phyloP scores from a whole-genome alignment of 2,888 invertebrate species.

The Mythimna impura region DNA sequence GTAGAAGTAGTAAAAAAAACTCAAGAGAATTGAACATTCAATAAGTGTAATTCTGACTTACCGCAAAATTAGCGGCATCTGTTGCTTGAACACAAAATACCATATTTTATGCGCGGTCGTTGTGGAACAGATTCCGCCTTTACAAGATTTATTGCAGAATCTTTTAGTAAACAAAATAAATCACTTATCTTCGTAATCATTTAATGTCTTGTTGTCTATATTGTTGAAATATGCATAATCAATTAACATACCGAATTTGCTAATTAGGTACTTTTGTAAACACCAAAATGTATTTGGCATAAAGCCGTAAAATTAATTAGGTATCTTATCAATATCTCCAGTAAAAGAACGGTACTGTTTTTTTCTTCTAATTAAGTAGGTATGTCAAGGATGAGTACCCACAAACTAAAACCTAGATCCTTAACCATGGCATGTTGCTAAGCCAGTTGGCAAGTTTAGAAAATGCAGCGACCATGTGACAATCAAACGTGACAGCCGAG shows the following conservation, averaged over 20 bases:
- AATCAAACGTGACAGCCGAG: slow-evolving; percentile 68
- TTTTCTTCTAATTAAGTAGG: slow-evolving; percentile 2
- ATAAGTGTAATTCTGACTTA: slow-evolving; percentile 38
- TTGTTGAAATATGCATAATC: slow-evolving; percentile 24
- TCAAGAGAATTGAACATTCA: slow-evolving; percentile 44
- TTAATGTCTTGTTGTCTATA: slow-evolving; percentile 8
- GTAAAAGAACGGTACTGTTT: not conserved
- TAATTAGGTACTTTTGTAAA: not conserved
- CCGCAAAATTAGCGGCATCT: slow-evolving; percentile 36
- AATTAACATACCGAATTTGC: slow-evolving; percentile 13
- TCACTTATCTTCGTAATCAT: slow-evolving; percentile 17
- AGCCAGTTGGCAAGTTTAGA: slow-evolving; percentile 65
- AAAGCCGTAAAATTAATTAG: not conserved
- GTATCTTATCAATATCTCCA: not conserved
- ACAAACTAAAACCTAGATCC: slow-evolving; percentile 36
- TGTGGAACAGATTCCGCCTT: slow-evolving; percentile 33
- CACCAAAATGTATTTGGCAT: not conserved
- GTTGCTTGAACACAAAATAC: slow-evolving; percentile 36
- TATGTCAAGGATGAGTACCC: not conserved
- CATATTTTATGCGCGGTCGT: slow-evolving; percentile 41
- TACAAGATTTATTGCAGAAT: slow-evolving; percentile 41
- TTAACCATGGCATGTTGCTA: slow-evolving; percentile 22
- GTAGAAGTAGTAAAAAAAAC: slow-evolving; percentile 49
- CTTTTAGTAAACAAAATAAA: slow-evolving; percentile 23
- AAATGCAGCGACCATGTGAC: slow-evolving; percentile 66